Evolutionary conservation across 2,888 invertebrate genomes (phyloP), one percentile per base, ranked within the genome.

Genomic region (Sinotaia quadrata): DNA sequence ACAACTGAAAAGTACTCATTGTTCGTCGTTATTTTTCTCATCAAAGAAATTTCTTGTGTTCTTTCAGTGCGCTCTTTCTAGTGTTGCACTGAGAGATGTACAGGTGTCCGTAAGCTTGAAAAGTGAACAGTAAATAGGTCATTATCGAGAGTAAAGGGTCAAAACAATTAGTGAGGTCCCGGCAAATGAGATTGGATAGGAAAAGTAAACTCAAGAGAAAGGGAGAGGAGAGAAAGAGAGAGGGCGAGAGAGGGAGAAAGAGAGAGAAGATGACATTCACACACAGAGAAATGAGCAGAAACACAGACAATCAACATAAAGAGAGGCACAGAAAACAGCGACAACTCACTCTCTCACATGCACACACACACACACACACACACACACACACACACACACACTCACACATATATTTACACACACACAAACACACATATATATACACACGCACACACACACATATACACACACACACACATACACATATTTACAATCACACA

Each of bases 401-500:
- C n/a, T n/a, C n/a, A n/a, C n/a, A n/a, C n/a, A n/a, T n/a, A n/a
- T n/a, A n/a, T n/a, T n/a, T 31, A 49, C 61, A 15, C 31, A 3
- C 47, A 4, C 5, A 37, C 51, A n/a, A 8, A 49, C 51, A 49
- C 21, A 49, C 51, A n/a, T n/a, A 49, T 24, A 49, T 49, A n/a
- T 24, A 49, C 21, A 49, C 12, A n/a, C 5, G 24, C 51, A 49
- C 7, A 41, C 10, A 12, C 51, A 49, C 21, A 49, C 51, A 49
- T n/a, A n/a, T 24, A 49, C 21, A n/a, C 51, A 49, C 21, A n/a
- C 51, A 49, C 21, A 49, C 51, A 49, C 21, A 49, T 24, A 49
- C 51, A 49, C 21, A 44, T 47, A 27, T 31, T 44, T 47, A 44
- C 47, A 60, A 41, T 15, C 47, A 60, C 60, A 44, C 47, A 44